phyloP scores from a whole-genome alignment of 1,140 invertebrate genomes.

The Lineus longissimus region DNA sequence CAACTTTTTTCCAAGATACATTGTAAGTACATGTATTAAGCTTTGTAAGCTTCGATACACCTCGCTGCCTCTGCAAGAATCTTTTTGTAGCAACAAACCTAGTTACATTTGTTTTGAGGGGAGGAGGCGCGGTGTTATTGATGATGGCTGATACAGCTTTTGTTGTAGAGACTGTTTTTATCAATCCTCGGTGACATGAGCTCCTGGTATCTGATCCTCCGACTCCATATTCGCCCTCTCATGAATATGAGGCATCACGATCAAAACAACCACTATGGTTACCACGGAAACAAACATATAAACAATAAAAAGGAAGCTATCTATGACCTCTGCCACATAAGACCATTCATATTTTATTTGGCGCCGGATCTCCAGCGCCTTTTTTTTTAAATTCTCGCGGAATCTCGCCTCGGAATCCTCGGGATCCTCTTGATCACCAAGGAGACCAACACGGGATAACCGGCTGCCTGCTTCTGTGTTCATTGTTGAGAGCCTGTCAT shows the following conservation, averaged over 20 bases:
- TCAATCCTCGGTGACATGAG: too few relatives aligned
- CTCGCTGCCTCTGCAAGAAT: too few relatives aligned
- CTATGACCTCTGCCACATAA: neutral
- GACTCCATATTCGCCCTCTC: neutral
- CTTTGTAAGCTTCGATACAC: too few relatives aligned
- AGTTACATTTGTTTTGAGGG: too few relatives aligned
- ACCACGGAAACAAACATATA: slow-evolving; percentile 8
- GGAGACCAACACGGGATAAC: neutral
- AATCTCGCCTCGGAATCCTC: neutral
- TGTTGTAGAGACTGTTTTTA: too few relatives aligned
- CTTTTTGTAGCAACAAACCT: too few relatives aligned
- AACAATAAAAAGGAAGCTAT: neutral
- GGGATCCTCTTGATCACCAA: neutral
- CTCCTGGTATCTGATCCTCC: too few relatives aligned
- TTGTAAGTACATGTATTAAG: too few relatives aligned
- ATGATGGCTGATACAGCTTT: too few relatives aligned
- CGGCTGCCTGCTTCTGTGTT: neutral
- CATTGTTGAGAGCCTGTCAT: neutral
- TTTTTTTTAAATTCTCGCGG: neutral
- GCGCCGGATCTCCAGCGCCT: neutral
- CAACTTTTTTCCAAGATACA: too few relatives aligned
- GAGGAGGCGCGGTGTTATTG: too few relatives aligned
- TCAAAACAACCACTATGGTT: slow-evolving; percentile 2
- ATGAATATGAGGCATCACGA: slow-evolving; percentile 12
- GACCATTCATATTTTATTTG: neutral